A percentile compares a stretch with the other conserved stretches of the same genome.
phyloP scores from a whole-genome alignment of 2,113 vertebrate genomes.

The Plectropomus leopardus region DNA sequence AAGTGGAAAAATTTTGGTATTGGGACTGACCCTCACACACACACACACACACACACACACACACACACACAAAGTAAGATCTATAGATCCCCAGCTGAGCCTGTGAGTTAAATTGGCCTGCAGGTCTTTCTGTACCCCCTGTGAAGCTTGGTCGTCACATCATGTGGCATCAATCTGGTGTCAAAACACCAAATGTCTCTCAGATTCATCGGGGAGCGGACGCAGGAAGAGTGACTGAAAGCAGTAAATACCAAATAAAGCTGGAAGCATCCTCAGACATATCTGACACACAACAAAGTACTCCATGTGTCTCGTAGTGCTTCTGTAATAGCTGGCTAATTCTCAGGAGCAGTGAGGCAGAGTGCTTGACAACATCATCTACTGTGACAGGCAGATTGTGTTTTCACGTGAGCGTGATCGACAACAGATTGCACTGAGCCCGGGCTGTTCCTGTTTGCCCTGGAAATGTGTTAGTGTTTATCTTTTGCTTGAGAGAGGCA shows the following conservation, averaged over 20 bases:
- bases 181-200: conserved; percentile 70
- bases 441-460: conserved; percentile 74
- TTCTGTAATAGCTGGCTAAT: conserved; percentile 77
- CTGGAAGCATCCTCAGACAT: conserved; percentile 70
- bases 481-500: conserved; percentile 71
- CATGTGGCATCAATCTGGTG: conserved; percentile 71
- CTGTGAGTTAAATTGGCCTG: conserved; percentile 64
- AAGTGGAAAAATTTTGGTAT: background rate
- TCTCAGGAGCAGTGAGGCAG: conserved; percentile 77
- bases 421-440: conserved; percentile 80
- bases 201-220: conserved; percentile 66
- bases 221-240: conserved; percentile 63
- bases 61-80: conserved; percentile 11
- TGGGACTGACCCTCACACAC: conserved; percentile 12
- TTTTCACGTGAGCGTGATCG: conserved; percentile 83
- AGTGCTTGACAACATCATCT: conserved; percentile 85
- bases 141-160: conserved; percentile 70
- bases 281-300: conserved; percentile 72
- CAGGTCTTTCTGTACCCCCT: conserved; percentile 68
- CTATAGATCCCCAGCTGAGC: conserved; percentile 65
- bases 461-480: conserved; percentile 82
- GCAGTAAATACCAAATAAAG: conserved; percentile 70
- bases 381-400: conserved; percentile 85
- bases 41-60: background rate
- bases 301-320: conserved; percentile 49